A percentile compares a stretch with the other conserved stretches of the same genome.
phyloP scores from a whole-genome alignment of 2,888 invertebrate genomes.

The Mechanitis mazaeus region DNA sequence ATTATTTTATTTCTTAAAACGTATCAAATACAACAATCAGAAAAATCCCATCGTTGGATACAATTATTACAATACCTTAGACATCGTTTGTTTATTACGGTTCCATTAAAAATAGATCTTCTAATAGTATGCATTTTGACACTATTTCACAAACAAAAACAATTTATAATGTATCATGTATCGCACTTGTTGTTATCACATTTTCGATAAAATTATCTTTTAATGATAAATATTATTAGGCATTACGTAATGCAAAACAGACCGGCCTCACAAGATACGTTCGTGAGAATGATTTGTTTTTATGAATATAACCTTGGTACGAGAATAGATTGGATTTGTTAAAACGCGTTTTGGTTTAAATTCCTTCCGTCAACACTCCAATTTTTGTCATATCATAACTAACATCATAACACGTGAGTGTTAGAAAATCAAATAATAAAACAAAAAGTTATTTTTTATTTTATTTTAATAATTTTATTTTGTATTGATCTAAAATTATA shows the following conservation, averaged over 20 bases:
- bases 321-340: background rate
- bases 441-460: no score
- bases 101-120: background rate
- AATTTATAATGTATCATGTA: background rate
- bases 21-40: background rate
- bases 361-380: no score
- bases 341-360: background rate
- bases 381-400: no score
- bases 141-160: conserved; percentile 1
- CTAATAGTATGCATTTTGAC: background rate
- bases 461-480: no score
- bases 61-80: background rate
- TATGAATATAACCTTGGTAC: background rate
- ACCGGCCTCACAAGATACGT: background rate
- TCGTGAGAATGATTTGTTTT: background rate
- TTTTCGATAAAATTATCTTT: background rate
- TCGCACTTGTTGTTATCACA: background rate
- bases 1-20: background rate
- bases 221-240: no score
- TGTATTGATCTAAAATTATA: no score
- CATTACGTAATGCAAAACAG: background rate
- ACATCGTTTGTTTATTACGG: background rate
- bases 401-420: no score
- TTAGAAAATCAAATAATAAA: no score
- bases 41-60: background rate